Base-by-base conservation (phyloP, 2,797 vertebrate genomes). In the Xenentodon cancila region DNA sequence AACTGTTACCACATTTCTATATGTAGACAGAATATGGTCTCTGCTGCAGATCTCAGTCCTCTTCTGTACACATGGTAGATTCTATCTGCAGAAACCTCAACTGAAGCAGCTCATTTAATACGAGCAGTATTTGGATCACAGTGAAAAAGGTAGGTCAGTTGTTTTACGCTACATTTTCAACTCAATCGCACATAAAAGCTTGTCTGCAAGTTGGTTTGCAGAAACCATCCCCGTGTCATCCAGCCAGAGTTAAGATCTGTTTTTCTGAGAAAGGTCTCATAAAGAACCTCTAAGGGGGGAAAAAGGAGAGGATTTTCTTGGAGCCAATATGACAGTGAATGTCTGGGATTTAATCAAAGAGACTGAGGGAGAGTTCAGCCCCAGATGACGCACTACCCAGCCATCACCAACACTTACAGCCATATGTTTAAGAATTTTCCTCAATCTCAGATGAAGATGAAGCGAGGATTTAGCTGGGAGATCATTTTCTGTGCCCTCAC, bases 381-480 rank as follows among this genome's bases (percentile, higher is more conserved):
- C 61, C 74, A 66, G 75, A 79, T 85, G 79, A 89, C 63, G 84
- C 75, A 2, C 75, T 69, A 49, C 66, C 27, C 37, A 48, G 54
- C 69, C 72, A 75, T 59, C 85, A 84, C 85, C 72, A 75, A 61
- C 85, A 84, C 85, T 88, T 84, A 30, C n/a, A 76, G 73, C 88
- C 87, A 91, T 92, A 92, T 91, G 90, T 85, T 92, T 77, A 80
- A 89, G 85, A 85, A 79, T 82, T 76, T 40, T 43, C 53, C 63
- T 54, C 22, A 85, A 78, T 84, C 79, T 84, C 57, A 0, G 25
- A n/a, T n/a, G n/a, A 13, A 81, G 87, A 90, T 93, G 85, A 95
- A 91, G 90, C 84, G 87, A 79, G 58, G 90, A 85, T 92, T 94
- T 93, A 89, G 70, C 88, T 12, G 60, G 82, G 87, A 89, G 88